phyloP scores from a whole-genome alignment of 2,888 invertebrate genomes.

The Drepanosiphum platanoidis region DNA sequence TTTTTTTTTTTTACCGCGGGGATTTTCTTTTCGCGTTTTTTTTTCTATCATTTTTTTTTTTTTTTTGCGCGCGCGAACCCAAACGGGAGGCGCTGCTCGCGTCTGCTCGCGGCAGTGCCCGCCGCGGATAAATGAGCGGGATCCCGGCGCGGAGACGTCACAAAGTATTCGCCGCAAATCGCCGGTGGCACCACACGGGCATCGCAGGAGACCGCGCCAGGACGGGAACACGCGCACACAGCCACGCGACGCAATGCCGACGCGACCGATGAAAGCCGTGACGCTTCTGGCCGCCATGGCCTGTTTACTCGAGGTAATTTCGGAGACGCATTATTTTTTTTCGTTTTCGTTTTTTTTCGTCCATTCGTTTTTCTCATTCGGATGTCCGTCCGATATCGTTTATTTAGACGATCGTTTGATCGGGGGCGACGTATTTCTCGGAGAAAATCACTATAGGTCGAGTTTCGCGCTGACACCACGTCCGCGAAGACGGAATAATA shows the following conservation, averaged over 20 bases:
- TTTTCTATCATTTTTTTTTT: background rate
- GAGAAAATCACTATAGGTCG: too few relatives aligned
- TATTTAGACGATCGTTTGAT: too few relatives aligned
- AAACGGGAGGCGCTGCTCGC: slow-evolving; percentile 47
- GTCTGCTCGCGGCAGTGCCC: slow-evolving; percentile 13
- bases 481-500: too few relatives aligned
- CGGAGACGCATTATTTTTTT: background rate
- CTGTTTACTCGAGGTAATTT: slow-evolving; percentile 43
- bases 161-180: slow-evolving; percentile 38
- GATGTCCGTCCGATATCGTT: background rate
- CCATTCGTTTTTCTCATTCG: too few relatives aligned
- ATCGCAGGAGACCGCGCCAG: background rate
- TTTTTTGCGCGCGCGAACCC: background rate
- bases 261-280: slow-evolving; percentile 29
- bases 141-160: slow-evolving; percentile 31
- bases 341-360: background rate
- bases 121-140: slow-evolving; percentile 57
- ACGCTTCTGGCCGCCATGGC: slow-evolving; percentile 42
- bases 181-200: slow-evolving; percentile 35
- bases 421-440: too few relatives aligned
- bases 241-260: background rate
- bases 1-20: too few relatives aligned
- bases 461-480: too few relatives aligned
- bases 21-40: background rate
- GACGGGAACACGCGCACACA: background rate